These are phyloP conservation scores for Pyrrhosoma nymphula DNA, from an alignment of 2,888 invertebrate genomes.

Conservation along the genomic window DNA sequence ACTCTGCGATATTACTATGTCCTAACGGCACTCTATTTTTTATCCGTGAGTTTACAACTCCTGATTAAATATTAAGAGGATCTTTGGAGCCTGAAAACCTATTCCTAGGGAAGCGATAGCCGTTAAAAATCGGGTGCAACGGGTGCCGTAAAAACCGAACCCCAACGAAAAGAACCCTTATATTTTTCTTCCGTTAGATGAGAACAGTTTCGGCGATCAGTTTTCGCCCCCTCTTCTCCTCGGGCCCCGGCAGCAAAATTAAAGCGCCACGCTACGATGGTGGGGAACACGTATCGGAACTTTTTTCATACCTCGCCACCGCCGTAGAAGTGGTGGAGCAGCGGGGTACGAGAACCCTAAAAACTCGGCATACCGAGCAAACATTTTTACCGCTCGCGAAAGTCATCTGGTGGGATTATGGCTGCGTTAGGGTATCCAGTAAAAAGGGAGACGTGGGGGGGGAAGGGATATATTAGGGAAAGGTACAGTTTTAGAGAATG, in stretches of 20 bases:
- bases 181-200: slow-evolving; percentile 8
- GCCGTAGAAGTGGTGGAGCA: neutral
- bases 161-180: slow-evolving; percentile 4
- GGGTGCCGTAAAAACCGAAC: neutral
- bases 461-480: neutral
- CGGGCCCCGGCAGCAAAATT: neutral
- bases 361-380: slow-evolving; percentile 22
- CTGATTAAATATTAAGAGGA: slow-evolving; percentile 12
- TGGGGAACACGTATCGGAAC: slow-evolving; percentile 10
- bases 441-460: neutral
- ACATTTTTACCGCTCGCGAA: slow-evolving; percentile 28
- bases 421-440: slow-evolving; percentile 16
- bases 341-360: neutral
- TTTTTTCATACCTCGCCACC: slow-evolving; percentile 12
- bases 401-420: slow-evolving; percentile 35
- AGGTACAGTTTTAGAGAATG: neutral
- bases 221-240: neutral
- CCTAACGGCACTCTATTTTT: neutral
- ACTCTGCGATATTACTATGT: neutral
- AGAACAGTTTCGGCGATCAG: slow-evolving; percentile 12
- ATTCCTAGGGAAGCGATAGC: neutral
- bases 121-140: neutral
- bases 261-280: neutral
- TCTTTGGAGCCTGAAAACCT: neutral
- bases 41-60: neutral